phyloP scores from a whole-genome alignment of 2,888 invertebrate genomes.

The Agriopis aurantiaria region DNA sequence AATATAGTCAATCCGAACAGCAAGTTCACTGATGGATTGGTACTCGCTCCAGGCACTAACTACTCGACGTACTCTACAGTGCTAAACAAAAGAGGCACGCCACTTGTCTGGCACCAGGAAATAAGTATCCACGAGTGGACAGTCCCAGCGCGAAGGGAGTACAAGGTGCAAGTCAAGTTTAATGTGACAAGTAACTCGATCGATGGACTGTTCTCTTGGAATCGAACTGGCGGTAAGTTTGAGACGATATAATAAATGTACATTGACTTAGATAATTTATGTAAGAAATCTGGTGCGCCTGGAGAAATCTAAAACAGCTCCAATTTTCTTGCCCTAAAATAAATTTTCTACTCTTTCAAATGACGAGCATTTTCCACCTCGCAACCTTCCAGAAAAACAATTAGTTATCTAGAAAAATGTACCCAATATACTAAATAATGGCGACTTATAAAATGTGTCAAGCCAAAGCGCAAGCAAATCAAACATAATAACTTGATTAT shows the following conservation, averaged over 20 bases:
- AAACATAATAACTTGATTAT: neutral
- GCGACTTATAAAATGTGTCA: no score
- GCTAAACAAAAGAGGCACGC: constrained; percentile 36
- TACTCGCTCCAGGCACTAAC: constrained; percentile 20
- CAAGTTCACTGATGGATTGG: constrained; percentile 33
- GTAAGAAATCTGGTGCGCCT: neutral
- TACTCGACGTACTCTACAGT: constrained; percentile 49
- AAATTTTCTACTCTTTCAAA: no score
- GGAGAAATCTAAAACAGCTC: no score
- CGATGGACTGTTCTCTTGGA: constrained; percentile 48
- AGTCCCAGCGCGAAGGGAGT: constrained; percentile 35
- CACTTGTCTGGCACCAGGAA: constrained; percentile 35
- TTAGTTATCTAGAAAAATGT: no score
- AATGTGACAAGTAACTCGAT: constrained; percentile 4
- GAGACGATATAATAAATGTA: neutral
- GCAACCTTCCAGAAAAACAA: no score
- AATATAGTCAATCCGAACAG: constrained; percentile 31
- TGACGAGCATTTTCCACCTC: no score
- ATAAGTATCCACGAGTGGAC: constrained; percentile 37
- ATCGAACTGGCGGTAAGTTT: constrained; percentile 60
- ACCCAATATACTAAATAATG: no score
- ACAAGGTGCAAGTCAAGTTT: constrained; percentile 43
- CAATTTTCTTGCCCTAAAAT: no score
- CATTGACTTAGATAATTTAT: neutral
- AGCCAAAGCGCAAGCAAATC: no score